A percentile compares a stretch with the other conserved stretches of the same genome.
Conservation (phyloP, 2,888 invertebrate genomes). For the Hydroisotoma schaefferi region DNA sequence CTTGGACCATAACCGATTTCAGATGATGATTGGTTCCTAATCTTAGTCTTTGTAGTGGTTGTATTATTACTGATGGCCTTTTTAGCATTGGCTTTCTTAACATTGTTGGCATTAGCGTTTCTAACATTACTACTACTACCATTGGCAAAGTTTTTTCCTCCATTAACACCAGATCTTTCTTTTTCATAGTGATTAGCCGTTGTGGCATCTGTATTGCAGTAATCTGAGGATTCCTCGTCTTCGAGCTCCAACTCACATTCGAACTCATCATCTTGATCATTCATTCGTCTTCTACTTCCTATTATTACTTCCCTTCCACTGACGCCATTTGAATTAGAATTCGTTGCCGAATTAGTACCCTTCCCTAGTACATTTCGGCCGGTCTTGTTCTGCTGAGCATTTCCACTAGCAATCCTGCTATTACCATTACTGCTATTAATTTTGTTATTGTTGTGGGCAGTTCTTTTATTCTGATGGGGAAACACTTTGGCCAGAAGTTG, state of each 20-base stretch:
- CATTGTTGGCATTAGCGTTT: constrained; percentile 8
- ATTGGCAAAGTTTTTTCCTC: background rate
- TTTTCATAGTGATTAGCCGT: background rate
- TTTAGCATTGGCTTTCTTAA: constrained; percentile 20
- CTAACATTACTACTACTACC: constrained; percentile 12
- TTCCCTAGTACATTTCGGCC: no score
- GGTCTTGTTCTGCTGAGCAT: background rate
- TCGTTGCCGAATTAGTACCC: no score
- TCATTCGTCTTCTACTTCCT: background rate
- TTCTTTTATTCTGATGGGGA: background rate
- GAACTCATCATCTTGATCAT: constrained; percentile 16
- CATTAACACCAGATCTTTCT: no score
- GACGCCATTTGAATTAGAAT: background rate
- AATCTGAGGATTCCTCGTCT: constrained; percentile 13
- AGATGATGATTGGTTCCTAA: constrained; percentile 28
- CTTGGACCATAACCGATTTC: constrained; percentile 48
- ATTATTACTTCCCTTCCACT: constrained; percentile 10
- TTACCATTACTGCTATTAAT: no score
- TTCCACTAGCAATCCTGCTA: no score
- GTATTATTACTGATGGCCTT: constrained; percentile 10
- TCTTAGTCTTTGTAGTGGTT: constrained; percentile 15
- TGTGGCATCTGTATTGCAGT: background rate
- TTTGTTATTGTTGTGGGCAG: no score
- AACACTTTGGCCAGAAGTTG: background rate
- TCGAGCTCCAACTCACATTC: constrained; percentile 15